Evolutionary conservation across 2,888 invertebrate genomes (phyloP).

Genomic region (Globia sparganii): DNA sequence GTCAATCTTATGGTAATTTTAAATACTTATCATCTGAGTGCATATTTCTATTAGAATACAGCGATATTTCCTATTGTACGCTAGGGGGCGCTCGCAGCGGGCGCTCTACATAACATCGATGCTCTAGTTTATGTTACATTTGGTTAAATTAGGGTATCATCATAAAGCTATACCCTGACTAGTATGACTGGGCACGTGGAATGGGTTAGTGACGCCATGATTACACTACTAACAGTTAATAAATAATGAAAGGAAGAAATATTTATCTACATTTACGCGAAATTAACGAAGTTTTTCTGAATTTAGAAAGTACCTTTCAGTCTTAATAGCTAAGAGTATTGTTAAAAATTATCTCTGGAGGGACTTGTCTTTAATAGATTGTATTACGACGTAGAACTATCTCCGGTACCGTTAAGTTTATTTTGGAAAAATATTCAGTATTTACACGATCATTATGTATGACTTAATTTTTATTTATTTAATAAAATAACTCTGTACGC

Average conservation of each 20-base stretch:
- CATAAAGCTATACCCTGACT: conserved; percentile 86
- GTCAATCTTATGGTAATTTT: conserved; percentile 78
- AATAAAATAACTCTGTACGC: conserved; percentile 79
- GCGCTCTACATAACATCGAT: conserved; percentile 68
- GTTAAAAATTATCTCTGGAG: conserved; percentile 87
- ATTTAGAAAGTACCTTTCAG: conserved; percentile 84
- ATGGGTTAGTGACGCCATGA: conserved; percentile 82
- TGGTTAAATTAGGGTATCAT: conserved; percentile 75
- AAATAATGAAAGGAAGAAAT: conserved; percentile 62
- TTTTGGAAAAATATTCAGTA: conserved; percentile 84
- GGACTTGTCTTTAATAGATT: conserved; percentile 86
- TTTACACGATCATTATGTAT: conserved; percentile 75
- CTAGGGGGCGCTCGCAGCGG: conserved; percentile 61
- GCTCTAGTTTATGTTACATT: conserved; percentile 69
- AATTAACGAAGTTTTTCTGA: conserved; percentile 71
- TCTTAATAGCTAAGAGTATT: conserved; percentile 88
- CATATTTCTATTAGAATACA: conserved; percentile 75
- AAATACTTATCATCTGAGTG: conserved; percentile 79
- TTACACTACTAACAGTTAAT: conserved; percentile 73
- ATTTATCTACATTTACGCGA: conserved; percentile 66
- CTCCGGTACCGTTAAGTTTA: conserved; percentile 77
- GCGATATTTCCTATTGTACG: conserved; percentile 73
- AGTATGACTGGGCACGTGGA: conserved; percentile 86
- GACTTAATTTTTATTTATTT: conserved; percentile 74
- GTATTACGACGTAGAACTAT: conserved; percentile 81